A percentile compares a stretch with the other conserved stretches of the same genome.
Evolutionary conservation across 2,797 vertebrate genomes (phyloP).

Genomic region (Falco naumanni): DNA sequence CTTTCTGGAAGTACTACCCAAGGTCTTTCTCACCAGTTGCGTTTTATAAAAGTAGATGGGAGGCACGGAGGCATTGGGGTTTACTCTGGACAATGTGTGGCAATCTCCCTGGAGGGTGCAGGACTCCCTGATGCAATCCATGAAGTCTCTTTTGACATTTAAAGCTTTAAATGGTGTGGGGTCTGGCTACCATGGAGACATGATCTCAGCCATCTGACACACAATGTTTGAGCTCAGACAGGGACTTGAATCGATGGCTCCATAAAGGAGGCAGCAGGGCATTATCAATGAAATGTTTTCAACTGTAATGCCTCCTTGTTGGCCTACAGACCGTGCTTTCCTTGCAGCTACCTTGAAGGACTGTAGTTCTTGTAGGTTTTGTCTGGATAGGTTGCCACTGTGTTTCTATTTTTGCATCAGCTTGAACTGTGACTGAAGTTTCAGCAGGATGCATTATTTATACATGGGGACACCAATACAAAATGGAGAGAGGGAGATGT

Average conservation of each 20-base stretch:
- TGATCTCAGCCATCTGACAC: neutral
- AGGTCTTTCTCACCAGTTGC: neutral
- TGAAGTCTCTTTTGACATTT: conserved; percentile 1
- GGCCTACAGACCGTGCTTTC: neutral
- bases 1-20: neutral
- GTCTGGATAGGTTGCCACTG: neutral
- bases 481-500: neutral
- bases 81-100: neutral
- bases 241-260: neutral
- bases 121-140: neutral
- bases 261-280: neutral
- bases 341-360: neutral
- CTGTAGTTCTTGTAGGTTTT: neutral
- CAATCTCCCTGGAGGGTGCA: neutral
- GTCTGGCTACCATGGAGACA: neutral
- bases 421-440: neutral
- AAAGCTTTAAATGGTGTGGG: conserved; percentile 3
- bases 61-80: neutral
- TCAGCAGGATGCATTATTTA: neutral
- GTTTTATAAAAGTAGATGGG: neutral
- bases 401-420: neutral
- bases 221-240: neutral
- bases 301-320: neutral
- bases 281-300: neutral
- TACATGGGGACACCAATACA: neutral